phyloP scores from a whole-genome alignment of 2,797 vertebrate species.

The Garrulus glandarius region DNA sequence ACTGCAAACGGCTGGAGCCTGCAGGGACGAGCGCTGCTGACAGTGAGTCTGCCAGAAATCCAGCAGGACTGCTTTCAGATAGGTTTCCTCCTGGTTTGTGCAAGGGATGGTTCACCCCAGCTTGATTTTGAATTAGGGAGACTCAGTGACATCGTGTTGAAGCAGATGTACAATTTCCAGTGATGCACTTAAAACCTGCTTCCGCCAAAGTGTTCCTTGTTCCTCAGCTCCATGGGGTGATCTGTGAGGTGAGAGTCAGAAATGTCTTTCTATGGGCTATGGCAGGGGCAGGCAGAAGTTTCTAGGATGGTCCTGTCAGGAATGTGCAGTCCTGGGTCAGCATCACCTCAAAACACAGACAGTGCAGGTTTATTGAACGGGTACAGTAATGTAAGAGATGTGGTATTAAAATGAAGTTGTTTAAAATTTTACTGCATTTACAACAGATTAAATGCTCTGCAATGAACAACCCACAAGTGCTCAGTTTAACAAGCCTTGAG shows the following conservation, averaged over 20 bases:
- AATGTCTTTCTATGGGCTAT: too few species aligned
- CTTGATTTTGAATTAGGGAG: not conserved
- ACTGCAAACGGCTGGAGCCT: not conserved
- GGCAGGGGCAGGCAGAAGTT: not conserved
- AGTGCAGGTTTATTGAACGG: not conserved
- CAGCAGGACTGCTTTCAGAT: not conserved
- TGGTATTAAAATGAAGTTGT: not conserved
- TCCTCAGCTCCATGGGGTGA: not conserved
- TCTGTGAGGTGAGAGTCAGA: not conserved
- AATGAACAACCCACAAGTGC: not conserved
- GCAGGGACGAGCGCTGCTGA: not conserved
- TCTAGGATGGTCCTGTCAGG: not conserved
- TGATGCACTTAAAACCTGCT: not conserved
- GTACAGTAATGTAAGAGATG: not conserved
- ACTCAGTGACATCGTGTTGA: not conserved
- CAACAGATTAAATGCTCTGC: not conserved
- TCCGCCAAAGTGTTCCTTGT: not conserved
- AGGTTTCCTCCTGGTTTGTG: not conserved
- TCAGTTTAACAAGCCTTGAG: not conserved
- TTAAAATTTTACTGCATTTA: not conserved
- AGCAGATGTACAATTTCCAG: not conserved
- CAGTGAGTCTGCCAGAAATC: not conserved
- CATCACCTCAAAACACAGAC: not conserved
- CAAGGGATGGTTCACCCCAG: not conserved
- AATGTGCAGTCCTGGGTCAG: not conserved